A percentile compares a stretch with the other conserved stretches of the same genome.
These are phyloP conservation scores for Calephelis nemesis DNA, from an alignment of 1,140 invertebrate species.

Conservation along the genomic window DNA sequence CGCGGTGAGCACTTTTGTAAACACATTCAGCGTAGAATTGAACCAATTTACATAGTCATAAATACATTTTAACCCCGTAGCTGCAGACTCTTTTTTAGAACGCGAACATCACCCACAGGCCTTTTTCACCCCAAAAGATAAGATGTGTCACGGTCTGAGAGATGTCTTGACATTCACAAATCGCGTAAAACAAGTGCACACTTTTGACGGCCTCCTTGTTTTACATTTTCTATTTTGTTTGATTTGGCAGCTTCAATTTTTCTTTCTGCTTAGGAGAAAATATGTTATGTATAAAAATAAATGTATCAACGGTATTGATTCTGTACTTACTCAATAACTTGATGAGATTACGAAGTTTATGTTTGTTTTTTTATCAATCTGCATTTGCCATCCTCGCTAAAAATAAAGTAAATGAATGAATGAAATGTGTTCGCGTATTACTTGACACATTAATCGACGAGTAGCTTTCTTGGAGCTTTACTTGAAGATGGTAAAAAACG, in stretches of 20 bases:
- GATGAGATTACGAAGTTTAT: too few relatives aligned
- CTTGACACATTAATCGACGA: too few relatives aligned
- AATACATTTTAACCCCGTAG: conserved; percentile 57
- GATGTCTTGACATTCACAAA: conserved; percentile 60
- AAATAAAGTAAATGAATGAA: too few relatives aligned
- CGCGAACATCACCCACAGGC: conserved; percentile 53
- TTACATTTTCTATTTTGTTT: conserved; percentile 25
- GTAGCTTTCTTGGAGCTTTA: too few relatives aligned
- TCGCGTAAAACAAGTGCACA: conserved; percentile 54
- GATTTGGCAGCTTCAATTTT: not conserved
- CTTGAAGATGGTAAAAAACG: too few relatives aligned
- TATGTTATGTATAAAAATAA: too few relatives aligned
- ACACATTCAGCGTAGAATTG: conserved; percentile 39
- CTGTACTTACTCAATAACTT: too few relatives aligned
- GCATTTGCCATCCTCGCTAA: too few relatives aligned
- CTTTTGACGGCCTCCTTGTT: conserved; percentile 27
- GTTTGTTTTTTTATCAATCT: too few relatives aligned
- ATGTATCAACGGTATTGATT: too few relatives aligned
- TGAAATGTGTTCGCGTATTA: too few relatives aligned
- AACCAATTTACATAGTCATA: conserved; percentile 76
- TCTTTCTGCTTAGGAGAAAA: too few relatives aligned
- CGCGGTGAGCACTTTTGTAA: not conserved
- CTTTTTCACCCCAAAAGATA: conserved; percentile 64
- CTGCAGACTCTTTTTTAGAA: conserved; percentile 29
- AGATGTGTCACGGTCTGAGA: conserved; percentile 66